Evolutionary conservation across 1,140 invertebrate species (phyloP), one percentile per base, ranked within the genome.

Genomic region (Antheraea mylitta): DNA sequence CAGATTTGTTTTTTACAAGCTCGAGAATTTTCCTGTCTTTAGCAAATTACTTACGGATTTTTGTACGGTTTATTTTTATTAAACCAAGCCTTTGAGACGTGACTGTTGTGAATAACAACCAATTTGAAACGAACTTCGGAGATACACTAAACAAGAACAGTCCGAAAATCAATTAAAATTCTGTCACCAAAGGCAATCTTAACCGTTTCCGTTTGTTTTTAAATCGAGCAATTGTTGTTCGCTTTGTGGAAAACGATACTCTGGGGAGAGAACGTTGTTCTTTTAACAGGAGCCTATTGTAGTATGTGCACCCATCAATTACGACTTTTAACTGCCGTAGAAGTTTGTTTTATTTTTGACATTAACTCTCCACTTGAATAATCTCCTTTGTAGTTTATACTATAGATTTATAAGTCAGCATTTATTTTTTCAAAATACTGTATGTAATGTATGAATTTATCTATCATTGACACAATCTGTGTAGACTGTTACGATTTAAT

Each of bases 221-320:
- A 78, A 82, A 85, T 71, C 72, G 71, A 74, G 70, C 76, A 71
- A 76, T 72, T 48, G 36, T 73, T 70, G 73, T 75, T 72, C 75
- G 72, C 77, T 81, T 80, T 77, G 80, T 75, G 63, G 78, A 58
- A 71, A 82, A 83, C 71, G 72, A 74, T 77, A 67, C 85, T 80
- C 83, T 59, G 6, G 80, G 76, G 64, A 66, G 78, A 78, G 64
- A 66, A 74, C 79, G 76, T 82, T 81, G 81, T 84, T 86, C 73
- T 72, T 80, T 83, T 87, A 89, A 89, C 85, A 82, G 80, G 81
- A 76, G 85, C 82, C 79, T 87, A 88, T 87, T 86, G 84, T 83
- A 73, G 73, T 79, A 79, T 81, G 74, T 78, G 66, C 73, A 68
- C 72, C 74, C 75, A 81, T 83, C 87, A 86, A 88, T 88, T 88